Evolutionary conservation across 2,888 invertebrate species (phyloP).

Genomic region (Dicyrtoma fusca): DNA sequence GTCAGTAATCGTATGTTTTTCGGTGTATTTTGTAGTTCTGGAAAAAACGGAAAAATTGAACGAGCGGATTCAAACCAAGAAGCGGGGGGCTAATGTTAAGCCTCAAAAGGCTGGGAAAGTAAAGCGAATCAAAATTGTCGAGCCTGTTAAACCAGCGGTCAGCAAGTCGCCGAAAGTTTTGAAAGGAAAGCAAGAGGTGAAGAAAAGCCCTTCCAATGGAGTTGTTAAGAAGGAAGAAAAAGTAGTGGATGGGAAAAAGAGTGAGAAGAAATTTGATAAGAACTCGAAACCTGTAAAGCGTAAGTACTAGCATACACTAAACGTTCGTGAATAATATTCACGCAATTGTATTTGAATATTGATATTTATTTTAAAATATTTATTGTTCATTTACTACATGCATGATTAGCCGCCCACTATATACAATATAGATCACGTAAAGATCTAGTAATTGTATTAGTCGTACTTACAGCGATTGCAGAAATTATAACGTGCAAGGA

Average conservation of each 20-base stretch:
- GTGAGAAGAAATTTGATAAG: conserved; percentile 8
- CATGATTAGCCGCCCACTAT: too few relatives aligned
- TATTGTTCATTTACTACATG: too few relatives aligned
- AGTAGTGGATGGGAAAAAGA: neutral
- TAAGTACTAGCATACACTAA: neutral
- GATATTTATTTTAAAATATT: too few relatives aligned
- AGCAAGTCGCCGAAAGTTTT: neutral
- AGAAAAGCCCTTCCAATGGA: neutral
- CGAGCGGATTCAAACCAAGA: conserved; percentile 19
- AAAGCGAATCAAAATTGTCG: conserved; percentile 28
- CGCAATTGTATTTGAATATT: too few relatives aligned
- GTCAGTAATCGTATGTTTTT: too few relatives aligned
- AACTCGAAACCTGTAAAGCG: neutral
- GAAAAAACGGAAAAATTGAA: conserved; percentile 25
- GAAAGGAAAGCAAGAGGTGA: neutral
- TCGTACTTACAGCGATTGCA: too few relatives aligned
- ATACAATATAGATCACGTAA: too few relatives aligned
- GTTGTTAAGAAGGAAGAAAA: neutral
- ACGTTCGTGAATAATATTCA: too few relatives aligned
- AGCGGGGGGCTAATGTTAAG: neutral
- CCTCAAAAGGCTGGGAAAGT: conserved; percentile 1
- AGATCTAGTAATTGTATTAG: too few relatives aligned
- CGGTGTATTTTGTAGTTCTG: conserved; percentile 25
- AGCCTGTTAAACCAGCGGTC: neutral
- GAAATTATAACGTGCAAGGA: too few relatives aligned